Percentiles rank a stretch among this genome's conserved stretches.
Evolutionary conservation across 2,113 vertebrate genomes (phyloP).

Genomic region (Cyphomyrus discorhynchus): DNA sequence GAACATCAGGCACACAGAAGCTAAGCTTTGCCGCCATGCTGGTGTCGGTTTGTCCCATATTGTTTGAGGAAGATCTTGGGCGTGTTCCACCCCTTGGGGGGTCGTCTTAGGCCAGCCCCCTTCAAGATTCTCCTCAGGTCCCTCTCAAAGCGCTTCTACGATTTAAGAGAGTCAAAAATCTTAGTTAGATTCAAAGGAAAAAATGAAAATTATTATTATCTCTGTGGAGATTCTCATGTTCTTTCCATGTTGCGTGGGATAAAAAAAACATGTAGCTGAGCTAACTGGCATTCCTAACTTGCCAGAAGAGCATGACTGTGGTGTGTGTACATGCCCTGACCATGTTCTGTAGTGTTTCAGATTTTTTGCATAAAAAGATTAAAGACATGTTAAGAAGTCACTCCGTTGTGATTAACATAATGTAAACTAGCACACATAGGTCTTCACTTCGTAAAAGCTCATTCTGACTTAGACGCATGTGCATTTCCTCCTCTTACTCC

Average conservation of each 20-base stretch:
- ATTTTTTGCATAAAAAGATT: not conserved
- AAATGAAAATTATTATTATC: not conserved
- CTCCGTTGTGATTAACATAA: not conserved
- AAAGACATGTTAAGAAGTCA: not conserved
- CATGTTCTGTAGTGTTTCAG: not conserved
- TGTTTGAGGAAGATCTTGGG: constrained; percentile 78
- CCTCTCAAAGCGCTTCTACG: constrained; percentile 72
- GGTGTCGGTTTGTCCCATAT: constrained; percentile 38
- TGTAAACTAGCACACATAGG: not conserved
- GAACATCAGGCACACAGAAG: not conserved
- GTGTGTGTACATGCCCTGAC: not conserved
- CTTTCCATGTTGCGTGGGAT: not conserved
- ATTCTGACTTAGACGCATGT: not conserved
- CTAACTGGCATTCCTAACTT: not conserved
- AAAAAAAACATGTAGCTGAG: not conserved
- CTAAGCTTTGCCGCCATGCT: constrained; percentile 19
- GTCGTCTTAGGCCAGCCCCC: constrained; percentile 72
- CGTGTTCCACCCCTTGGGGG: constrained; percentile 72
- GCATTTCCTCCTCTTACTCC: not conserved
- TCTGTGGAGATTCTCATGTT: not conserved
- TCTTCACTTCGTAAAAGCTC: not conserved
- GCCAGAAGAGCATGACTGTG: not conserved
- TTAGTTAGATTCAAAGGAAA: not conserved
- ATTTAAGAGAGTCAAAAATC: not conserved
- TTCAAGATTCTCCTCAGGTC: constrained; percentile 77